Percentiles rank a stretch among this genome's conserved stretches.
These are phyloP conservation scores for Rhyzopertha dominica DNA, from an alignment of 1,140 invertebrate genomes.

Conservation along the genomic window DNA sequence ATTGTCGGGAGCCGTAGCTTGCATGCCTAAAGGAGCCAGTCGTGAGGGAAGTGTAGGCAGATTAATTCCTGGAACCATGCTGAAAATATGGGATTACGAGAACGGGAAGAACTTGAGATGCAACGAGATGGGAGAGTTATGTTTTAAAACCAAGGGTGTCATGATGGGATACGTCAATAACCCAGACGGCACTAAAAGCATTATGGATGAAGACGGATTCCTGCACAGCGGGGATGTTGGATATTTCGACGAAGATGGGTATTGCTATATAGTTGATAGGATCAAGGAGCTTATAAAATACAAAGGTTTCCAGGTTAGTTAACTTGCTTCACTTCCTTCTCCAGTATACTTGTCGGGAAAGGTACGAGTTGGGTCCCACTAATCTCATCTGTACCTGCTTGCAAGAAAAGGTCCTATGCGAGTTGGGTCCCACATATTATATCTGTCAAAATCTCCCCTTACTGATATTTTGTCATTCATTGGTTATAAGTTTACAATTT, in stretches of 20 bases:
- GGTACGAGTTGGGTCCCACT: too few species aligned
- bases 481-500: too few species aligned
- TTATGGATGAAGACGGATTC: conserved; percentile 65
- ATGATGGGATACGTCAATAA: conserved; percentile 63
- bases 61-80: conserved; percentile 51
- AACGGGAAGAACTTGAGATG: conserved; percentile 55
- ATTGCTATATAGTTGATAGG: conserved; percentile 69
- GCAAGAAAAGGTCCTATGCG: too few species aligned
- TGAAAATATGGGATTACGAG: conserved; percentile 57
- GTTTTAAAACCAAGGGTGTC: conserved; percentile 56
- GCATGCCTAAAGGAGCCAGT: conserved; percentile 4
- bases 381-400: too few species aligned
- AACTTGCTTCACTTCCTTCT: too few species aligned
- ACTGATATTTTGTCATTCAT: too few species aligned
- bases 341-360: too few species aligned
- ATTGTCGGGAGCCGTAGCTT: conserved; percentile 12
- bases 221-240: conserved; percentile 73
- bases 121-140: conserved; percentile 61
- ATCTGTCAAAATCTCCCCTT: too few species aligned
- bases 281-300: conserved; percentile 79
- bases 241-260: conserved; percentile 62
- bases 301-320: conserved; percentile 74
- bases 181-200: conserved; percentile 54
- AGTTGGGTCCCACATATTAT: too few species aligned
- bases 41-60: conserved; percentile 14